Base-by-base conservation (phyloP, 1,140 invertebrate genomes). In the Pinna nobilis region DNA sequence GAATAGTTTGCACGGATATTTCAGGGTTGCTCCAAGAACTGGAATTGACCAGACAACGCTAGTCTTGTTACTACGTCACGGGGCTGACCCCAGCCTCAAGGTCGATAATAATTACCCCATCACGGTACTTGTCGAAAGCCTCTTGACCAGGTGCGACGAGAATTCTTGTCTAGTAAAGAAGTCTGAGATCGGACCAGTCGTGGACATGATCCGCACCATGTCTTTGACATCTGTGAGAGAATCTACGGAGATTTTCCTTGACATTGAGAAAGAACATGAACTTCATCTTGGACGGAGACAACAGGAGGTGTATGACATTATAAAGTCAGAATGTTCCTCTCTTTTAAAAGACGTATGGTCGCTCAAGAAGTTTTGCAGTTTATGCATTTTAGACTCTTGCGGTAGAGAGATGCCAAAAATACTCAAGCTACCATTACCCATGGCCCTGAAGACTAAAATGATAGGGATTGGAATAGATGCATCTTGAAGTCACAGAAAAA, bases 41-140 rank as follows among this genome's bases (percentile, higher is more conserved):
- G 76, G 79, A 30, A 13, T 82, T 3, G 78, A 81, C 41, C 47
- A 69, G 4, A 65, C 69, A 7, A 72, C 64, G 11, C 55, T 82
- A 47, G 28, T 59, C 13, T 70, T 83, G 9, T 50, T 86, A 9
- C 51, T 86, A 25, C 78, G 76, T 20, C 73, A 82, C 69, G 84
- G 84, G 1, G 79, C 79, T 13, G 68, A 84, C 60, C 79, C 82
- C 1, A 77, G 82, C 67, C 35, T 44, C 6, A 35, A 70, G 50
- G 55, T 53, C 3, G 50, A 59, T 35, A 74, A 67, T 35, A 50
- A 59, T 25, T 76, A 55, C 53, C 76, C 76, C 1, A 20, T 81
- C 7, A 75, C 71, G 53, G 41, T 79, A 37, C 60, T 81, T n/a
- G 70, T 66, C 25, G 60, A 70, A 20, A 55, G 65, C 15, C 59